Percentiles rank a stretch among this genome's conserved stretches.
phyloP scores from a whole-genome alignment of 2,113 vertebrate species.

The Dissostichus mawsoni region DNA sequence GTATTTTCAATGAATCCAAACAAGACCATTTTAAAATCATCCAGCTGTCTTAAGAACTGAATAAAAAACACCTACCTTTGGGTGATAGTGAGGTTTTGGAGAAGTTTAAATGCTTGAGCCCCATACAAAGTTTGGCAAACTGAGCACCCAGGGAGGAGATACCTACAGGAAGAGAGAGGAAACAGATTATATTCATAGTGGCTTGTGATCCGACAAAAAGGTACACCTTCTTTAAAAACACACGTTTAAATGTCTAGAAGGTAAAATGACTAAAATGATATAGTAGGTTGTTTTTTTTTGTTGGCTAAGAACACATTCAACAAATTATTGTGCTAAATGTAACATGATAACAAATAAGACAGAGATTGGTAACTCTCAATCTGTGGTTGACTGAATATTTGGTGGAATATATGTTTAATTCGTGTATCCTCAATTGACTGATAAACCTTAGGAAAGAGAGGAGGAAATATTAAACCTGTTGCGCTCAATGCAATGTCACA shows the following conservation, averaged over 20 bases:
- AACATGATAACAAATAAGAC: constrained; percentile 18
- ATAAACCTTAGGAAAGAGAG: constrained; percentile 20
- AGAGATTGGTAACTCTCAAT: constrained; percentile 6
- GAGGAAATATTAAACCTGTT: constrained; percentile 58
- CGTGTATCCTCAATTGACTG: constrained; percentile 35
- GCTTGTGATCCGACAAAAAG: not conserved
- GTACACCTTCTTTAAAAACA: not conserved
- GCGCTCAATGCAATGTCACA: constrained; percentile 1
- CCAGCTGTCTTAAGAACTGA: not conserved
- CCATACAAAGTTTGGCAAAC: constrained; percentile 94
- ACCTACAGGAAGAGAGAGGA: constrained; percentile 79
- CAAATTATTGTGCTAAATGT: not conserved
- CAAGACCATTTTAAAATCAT: not conserved
- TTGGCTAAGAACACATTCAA: not conserved
- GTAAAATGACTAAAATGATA: not conserved
- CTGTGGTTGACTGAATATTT: constrained; percentile 27
- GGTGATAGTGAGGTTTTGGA: constrained; percentile 97
- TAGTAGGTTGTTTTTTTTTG: not conserved
- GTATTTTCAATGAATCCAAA: not conserved
- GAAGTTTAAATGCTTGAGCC: constrained; percentile 95
- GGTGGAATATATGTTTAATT: constrained; percentile 51
- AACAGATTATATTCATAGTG: constrained; percentile 4
- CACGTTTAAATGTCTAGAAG: not conserved
- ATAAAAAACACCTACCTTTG: constrained; percentile 87
- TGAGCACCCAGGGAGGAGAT: constrained; percentile 92